A percentile compares a stretch with the other conserved stretches of the same genome.
Conservation (phyloP, 2,113 vertebrate genomes). For the cattle (Bos taurus) region DNA sequence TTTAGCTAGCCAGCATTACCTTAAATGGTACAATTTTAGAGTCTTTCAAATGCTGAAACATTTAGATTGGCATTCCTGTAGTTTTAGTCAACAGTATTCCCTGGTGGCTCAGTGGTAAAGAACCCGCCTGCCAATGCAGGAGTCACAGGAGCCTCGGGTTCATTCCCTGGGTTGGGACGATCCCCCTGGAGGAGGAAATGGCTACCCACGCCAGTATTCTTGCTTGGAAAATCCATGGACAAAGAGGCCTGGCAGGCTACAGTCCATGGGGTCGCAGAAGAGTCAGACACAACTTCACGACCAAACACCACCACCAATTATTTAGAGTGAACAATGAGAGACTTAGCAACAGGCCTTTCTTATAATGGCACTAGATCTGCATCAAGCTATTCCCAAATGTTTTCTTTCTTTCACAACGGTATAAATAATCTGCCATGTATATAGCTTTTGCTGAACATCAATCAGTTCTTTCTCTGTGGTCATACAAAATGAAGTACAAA, state of each 20-base stretch:
- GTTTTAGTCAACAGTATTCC: constrained; percentile 13
- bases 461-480: neutral
- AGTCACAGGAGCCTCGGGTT: neutral
- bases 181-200: neutral
- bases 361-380: neutral
- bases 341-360: neutral
- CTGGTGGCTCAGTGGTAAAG: neutral
- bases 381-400: constrained; percentile 2
- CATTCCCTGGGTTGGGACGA: neutral
- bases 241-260: neutral
- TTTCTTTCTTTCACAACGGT: neutral
- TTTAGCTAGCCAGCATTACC: neutral
- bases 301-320: neutral
- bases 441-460: constrained; percentile 4
- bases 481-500: neutral
- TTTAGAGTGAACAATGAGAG: neutral
- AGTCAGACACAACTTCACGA: neutral
- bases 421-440: neutral
- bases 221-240: neutral
- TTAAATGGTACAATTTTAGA: constrained; percentile 9
- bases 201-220: neutral
- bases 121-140: neutral
- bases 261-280: neutral
- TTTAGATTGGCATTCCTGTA: neutral
- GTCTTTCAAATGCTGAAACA: neutral